Base-by-base conservation (phyloP, 2,113 vertebrate genomes). In the Candoia aspera region DNA sequence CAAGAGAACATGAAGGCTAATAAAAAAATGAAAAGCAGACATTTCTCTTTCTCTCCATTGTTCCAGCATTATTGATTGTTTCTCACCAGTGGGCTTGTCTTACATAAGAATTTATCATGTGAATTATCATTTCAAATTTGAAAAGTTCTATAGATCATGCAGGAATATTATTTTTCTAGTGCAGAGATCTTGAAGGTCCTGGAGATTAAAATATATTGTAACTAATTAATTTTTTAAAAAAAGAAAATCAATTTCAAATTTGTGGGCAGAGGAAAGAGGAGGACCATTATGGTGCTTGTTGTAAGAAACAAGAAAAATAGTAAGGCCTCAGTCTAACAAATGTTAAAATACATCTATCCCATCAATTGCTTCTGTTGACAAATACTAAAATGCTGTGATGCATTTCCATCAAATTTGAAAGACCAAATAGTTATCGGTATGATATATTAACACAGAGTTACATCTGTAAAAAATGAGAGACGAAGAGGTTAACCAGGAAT, bases 231-330 rank as follows among this genome's bases (percentile, higher is more conserved):
- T 49, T 49, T 49, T n/a, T 94, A 94, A 94, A 64, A 90, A 60
- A 90, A 91, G 68, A 84, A 92, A 94, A 95, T 95, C 93, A 94
- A 95, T 94, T 95, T 90, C 93, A 95, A 94, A 94, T 95, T 90
- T 92, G 92, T 90, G 8, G 89, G 21, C 23, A 59, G 8, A 49
- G 54, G 29, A 87, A 59, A 37, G 9, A 87, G 54, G 33, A 12
- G 55, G 29, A 57, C 10, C 0, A 1, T 58, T 58, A 85, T 8
- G 12, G 29, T 1, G 21, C 42, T 53, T 85, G 11, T 12, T 13
- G 4, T 29, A 54, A 49, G 13, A 19, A 24, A 37, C 12, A 33
- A 54, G 19, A 24, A 84, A 92, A 92, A 93, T 87, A 94, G 89
- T 91, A 26, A 8, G 19, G 6, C 23, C 13, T 37, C 68, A 42